Base-by-base conservation (phyloP, 2,888 invertebrate genomes). In the Plagodis pulveraria region DNA sequence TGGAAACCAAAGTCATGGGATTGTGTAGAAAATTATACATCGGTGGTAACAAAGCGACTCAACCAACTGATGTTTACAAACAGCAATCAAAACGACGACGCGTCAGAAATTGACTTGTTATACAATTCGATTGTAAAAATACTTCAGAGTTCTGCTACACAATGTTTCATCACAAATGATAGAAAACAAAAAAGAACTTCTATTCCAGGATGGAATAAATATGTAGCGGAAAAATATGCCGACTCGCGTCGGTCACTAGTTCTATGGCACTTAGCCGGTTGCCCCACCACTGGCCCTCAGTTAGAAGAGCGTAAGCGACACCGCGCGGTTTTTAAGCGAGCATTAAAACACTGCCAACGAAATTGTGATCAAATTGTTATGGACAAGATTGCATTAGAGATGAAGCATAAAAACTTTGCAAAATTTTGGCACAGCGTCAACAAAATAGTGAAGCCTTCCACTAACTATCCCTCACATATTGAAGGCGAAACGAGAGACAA, bases 371-470 rank as follows among this genome's bases (percentile, higher is more conserved):
- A 46, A 33, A 34, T 46, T 46, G 10, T 33, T 10, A 46, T 33
- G 45, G 45, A 46, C 10, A 46, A n/a, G 9, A 33, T 46, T 33
- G 44, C 32, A 9, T 12, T 32, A 22, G 44, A 22, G 32, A 44
- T 44, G 32, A 12, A 44, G 6, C 44, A 44, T 44, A 44, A 44
- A 44, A 4, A 44, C 4, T 44, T 44, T 32, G 44, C 6, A 6
- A 22, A 38, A 41, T 41, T 41, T 41, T 41, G n/a, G n/a, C 41
- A 41, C n/a, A 41, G 41, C 10, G n/a, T 41, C 45, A 46, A 33
- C 10, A 46, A 46, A 46, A 33, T 33, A 33, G 44, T 46, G 10
- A 33, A 46, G 45, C 33, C 10, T 33, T 33, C 45, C 6, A 33
- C 32, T 33, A 46, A 33, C 33, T 46, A 33, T 6, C 45, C 33